These are phyloP conservation scores for Sebastes glaucus DNA, from an alignment of 2,797 vertebrate species.

Conservation along the genomic window DNA sequence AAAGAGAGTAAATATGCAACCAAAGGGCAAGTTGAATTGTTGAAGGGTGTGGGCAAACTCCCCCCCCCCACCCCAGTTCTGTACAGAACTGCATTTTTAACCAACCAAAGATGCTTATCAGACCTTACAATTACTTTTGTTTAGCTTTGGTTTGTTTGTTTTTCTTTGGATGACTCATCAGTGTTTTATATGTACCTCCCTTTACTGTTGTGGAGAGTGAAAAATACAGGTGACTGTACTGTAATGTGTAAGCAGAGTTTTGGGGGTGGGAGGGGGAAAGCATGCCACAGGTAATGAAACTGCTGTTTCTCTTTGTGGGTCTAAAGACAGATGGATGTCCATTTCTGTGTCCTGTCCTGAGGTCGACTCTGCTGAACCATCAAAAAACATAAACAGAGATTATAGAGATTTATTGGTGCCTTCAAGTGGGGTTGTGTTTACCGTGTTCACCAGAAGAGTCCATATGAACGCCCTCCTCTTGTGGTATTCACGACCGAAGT, in stretches of 20 bases:
- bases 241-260: constrained; percentile 18
- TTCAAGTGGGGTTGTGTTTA: too few relatives aligned
- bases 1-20: constrained; percentile 13
- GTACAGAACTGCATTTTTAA: constrained; percentile 67
- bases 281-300: constrained; percentile 47
- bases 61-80: constrained; percentile 39
- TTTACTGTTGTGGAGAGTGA: constrained; percentile 8
- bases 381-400: not conserved
- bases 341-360: constrained; percentile 43
- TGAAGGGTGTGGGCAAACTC: not conserved
- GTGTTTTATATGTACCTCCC: constrained; percentile 15
- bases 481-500: too few relatives aligned
- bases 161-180: constrained; percentile 29
- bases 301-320: constrained; percentile 37
- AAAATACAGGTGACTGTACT: constrained; percentile 6
- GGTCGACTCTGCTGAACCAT: constrained; percentile 58
- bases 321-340: constrained; percentile 34
- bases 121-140: not conserved
- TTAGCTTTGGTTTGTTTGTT: constrained; percentile 20
- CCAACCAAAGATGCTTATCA: constrained; percentile 59
- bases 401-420: not conserved
- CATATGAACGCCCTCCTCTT: too few relatives aligned
- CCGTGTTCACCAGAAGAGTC: too few relatives aligned
- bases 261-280: constrained; percentile 16
- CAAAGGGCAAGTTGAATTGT: constrained; percentile 8